Evolutionary conservation across 2,113 vertebrate genomes (phyloP), one percentile per base, ranked within the genome.

Genomic region (Irena cyanogastra): DNA sequence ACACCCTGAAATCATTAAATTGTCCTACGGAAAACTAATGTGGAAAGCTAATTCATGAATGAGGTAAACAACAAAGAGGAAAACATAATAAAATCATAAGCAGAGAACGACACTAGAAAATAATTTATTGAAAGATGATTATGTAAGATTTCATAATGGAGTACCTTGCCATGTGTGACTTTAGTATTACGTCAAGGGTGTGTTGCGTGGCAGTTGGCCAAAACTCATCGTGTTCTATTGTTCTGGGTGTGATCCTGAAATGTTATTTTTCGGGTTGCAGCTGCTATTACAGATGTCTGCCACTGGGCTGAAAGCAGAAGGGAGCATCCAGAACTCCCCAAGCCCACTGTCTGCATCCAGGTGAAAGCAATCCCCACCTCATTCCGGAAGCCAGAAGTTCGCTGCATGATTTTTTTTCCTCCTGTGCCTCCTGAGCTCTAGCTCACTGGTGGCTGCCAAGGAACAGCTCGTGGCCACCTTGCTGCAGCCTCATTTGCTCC

Each of bases 141-240:
- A 60, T 83, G 74, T 54, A 86, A 80, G 75, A 72, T 93, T 84
- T 97, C 92, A 88, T 95, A 92, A 94, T 85, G 68, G 65, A 94
- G 84, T 87, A 94, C 77, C 66, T 85, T 87, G 88, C 93, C 93
- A 95, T 95, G 50, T 88, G 84, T 94, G 93, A 94, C 90, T 83
- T 59, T 37, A 83, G 19, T 78, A 88, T 96, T 94, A 85, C 89
- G 75, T 63, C 66, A 83, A 92, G 93, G 93, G 94, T 41, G 95
- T 86, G 93, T 57, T 76, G 59, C 0, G 0, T 79, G 75, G 78
- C 84, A 52, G 84, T 49, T 21, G 8, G 52, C 89, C 89, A 87
- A 35, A 61, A 59, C 18, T 78, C 83, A 22, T 68, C 42, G 33
- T 93, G 94, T 84, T 80, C 75, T 77, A 15, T 70, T 85, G 45